These are phyloP conservation scores for Hypsopygia costalis DNA, from an alignment of 2,888 invertebrate species.

Conservation along the genomic window DNA sequence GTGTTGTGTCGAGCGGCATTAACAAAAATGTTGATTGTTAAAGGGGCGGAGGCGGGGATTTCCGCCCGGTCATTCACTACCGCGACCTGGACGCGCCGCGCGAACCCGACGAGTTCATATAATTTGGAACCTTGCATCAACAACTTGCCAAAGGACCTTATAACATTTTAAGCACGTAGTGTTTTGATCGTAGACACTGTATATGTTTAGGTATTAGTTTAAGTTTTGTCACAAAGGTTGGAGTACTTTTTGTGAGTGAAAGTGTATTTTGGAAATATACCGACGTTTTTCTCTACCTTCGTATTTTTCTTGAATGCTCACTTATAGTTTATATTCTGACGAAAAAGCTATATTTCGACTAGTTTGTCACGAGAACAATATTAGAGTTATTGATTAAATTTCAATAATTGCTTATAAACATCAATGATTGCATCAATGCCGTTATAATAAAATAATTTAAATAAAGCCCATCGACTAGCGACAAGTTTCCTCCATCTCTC, in stretches of 20 bases:
- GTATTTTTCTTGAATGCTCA: constrained; percentile 16
- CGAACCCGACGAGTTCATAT: constrained; percentile 93
- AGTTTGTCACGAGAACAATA: too few species aligned
- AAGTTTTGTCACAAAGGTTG: constrained; percentile 10
- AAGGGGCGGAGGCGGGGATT: constrained; percentile 88
- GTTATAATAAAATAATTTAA: too few species aligned
- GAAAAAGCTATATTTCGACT: too few species aligned
- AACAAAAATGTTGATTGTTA: constrained; percentile 73
- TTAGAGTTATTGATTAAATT: too few species aligned
- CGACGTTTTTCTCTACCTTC: constrained; percentile 4
- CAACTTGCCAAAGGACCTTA: constrained; percentile 37
- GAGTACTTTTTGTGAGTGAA: not conserved
- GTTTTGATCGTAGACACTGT: constrained; percentile 9
- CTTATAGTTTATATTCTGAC: too few species aligned
- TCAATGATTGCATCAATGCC: too few species aligned
- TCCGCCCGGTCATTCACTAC: constrained; percentile 94
- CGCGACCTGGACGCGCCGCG: constrained; percentile 95
- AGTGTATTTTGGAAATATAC: constrained; percentile 10
- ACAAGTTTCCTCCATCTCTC: too few species aligned
- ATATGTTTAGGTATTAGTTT: constrained; percentile 11
- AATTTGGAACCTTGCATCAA: constrained; percentile 45
- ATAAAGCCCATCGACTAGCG: too few species aligned
- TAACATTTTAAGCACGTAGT: constrained; percentile 15
- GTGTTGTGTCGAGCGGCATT: constrained; percentile 12
- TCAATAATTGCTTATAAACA: too few species aligned